Evolutionary conservation across 2,888 invertebrate genomes (phyloP).

Genomic region (Buathra laborator): DNA sequence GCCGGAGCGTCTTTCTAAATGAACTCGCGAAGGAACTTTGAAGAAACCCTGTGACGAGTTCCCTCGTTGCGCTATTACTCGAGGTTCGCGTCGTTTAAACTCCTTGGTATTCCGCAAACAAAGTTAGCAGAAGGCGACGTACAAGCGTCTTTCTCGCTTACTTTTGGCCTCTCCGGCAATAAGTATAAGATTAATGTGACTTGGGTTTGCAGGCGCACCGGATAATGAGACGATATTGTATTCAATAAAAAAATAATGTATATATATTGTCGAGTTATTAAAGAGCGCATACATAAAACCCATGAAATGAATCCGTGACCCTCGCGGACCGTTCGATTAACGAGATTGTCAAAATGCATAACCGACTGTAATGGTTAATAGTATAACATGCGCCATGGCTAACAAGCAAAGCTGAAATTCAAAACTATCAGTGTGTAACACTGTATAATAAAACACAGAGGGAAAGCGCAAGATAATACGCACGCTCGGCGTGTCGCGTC

Average conservation of each 20-base stretch:
- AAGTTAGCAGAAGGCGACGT: conserved; percentile 13
- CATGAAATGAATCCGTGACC: too few relatives aligned
- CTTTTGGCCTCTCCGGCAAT: neutral
- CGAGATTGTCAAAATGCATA: neutral
- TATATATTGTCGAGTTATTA: too few relatives aligned
- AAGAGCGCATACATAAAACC: too few relatives aligned
- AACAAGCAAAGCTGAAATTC: neutral
- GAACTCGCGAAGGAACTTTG: conserved; percentile 60
- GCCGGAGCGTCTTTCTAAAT: conserved; percentile 42
- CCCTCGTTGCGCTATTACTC: conserved; percentile 29
- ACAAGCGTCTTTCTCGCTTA: neutral
- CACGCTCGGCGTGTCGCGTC: neutral
- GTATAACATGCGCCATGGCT: neutral
- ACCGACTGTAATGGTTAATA: neutral
- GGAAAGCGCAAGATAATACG: neutral
- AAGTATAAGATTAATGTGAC: neutral
- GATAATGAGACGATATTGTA: neutral
- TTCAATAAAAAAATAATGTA: neutral
- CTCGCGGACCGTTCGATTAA: neutral
- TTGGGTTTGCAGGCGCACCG: neutral
- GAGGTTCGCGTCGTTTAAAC: conserved; percentile 6
- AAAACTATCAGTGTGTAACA: neutral
- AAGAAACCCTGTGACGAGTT: conserved; percentile 43
- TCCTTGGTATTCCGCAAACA: neutral
- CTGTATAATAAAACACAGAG: neutral